A percentile compares a stretch with the other conserved stretches of the same genome.
Evolutionary conservation across 64 coral and sea anemone species (phyloP).

Genomic region (Pocillopora verrucosa): DNA sequence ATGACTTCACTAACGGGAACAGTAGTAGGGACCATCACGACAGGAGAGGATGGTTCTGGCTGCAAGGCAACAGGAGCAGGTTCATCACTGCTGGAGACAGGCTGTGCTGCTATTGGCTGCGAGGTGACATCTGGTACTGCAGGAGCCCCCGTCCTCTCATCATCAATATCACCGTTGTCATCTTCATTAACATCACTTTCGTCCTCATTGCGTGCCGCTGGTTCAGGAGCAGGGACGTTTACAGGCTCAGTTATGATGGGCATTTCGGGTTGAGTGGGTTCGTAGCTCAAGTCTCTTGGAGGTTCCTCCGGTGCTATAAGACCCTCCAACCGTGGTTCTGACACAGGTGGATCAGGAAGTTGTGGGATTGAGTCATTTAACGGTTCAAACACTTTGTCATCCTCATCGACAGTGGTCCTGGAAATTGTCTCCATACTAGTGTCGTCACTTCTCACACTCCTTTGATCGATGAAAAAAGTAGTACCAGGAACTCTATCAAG

Average conservation of each 20-base stretch:
- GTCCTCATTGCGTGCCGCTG: neutral
- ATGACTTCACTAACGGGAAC: neutral
- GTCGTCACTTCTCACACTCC: neutral
- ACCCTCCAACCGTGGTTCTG: neutral
- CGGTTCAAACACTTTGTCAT: constrained; percentile 1
- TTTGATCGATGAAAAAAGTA: neutral
- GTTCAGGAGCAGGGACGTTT: neutral
- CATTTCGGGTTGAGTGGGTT: neutral
- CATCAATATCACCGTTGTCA: neutral
- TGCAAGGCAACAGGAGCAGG: constrained; percentile 12
- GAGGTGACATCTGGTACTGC: neutral
- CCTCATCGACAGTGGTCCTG: neutral
- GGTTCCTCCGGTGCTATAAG: neutral
- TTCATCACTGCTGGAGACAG: neutral
- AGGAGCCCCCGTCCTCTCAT: neutral
- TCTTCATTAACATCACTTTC: neutral
- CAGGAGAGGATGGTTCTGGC: constrained; percentile 3
- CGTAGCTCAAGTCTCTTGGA: neutral
- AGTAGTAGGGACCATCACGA: neutral
- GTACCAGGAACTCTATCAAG: neutral
- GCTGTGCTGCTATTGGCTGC: constrained; percentile 23
- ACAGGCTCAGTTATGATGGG: neutral
- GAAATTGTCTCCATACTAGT: neutral
- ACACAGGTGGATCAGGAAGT: constrained; percentile 7
- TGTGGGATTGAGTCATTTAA: neutral